Base-by-base conservation (phyloP, 1,140 invertebrate species). In the Frieseomelitta varia region DNA sequence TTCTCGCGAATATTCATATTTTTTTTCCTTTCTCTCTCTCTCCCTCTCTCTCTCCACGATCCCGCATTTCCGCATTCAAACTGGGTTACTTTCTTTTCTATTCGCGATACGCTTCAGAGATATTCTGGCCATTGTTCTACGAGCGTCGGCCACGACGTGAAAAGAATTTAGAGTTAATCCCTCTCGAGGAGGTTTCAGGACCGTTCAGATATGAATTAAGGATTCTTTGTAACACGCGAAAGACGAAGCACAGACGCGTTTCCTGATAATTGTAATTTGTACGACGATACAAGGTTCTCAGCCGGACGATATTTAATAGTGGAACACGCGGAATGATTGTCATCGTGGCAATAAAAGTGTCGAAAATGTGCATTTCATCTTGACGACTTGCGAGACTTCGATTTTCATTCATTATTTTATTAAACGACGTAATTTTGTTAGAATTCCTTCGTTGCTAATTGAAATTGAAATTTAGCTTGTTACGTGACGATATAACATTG, bases 1-100 rank as follows among this genome's bases (percentile, higher is more conserved):
- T 51, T 69, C 47, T 15, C 30, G 30, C 51, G 77, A 69, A 79
- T 79, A 79, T 79, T 69, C 77, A 69, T 77, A 77, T 68, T 79
- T 79, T 39, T 3, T 3, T 39, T 39, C 3, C 3, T 39, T 39
- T 39, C 3, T 39, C 4, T 39, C 4, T 39, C 4, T 39, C 6
- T 39, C n/a, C n/a, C 8, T 11, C 8, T 47, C 8, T 47, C 8
- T 47, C 39, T 79, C 11, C 24, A 19, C 58, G 53, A 30, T 79
- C 69, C 53, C 77, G 27, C n/a, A 79, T 79, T 79, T 55, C 51
- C 65, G 47, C 51, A n/a, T 69, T 69, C 69, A 69, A 79, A 79
- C 65, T 19, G 65, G 47, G 65, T 56, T 79, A 79, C 39, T 61
- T 55, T 56, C 24, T 68, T 55, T 34, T 24, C 24, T 34, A 39